These are phyloP conservation scores for Taenioides sp. DNA, from an alignment of 2,797 vertebrate genomes.

Conservation along the genomic window DNA sequence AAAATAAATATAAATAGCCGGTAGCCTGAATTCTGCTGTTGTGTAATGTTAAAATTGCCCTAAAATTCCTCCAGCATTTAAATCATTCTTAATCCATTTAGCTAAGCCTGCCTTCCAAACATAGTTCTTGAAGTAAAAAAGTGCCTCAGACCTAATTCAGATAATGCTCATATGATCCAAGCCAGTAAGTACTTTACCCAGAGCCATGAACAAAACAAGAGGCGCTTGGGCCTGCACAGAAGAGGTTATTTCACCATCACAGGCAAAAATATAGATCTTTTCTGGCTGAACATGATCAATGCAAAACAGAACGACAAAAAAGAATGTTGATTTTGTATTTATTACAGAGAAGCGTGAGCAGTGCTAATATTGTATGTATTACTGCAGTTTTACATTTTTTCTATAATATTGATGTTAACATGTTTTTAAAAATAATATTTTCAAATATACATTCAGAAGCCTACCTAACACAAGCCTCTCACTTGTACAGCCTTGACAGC, in stretches of 20 bases:
- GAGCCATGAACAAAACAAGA: conserved; percentile 36
- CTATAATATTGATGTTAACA: neutral
- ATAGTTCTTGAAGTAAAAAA: conserved; percentile 39
- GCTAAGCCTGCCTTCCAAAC: conserved; percentile 57
- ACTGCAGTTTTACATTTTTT: neutral
- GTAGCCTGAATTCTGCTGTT: conserved; percentile 3
- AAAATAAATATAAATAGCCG: too few species aligned
- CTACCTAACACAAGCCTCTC: neutral
- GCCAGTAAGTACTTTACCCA: conserved; percentile 34
- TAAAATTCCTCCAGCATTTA: conserved; percentile 43
- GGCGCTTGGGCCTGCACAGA: conserved; percentile 22
- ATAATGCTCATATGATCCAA: conserved; percentile 42
- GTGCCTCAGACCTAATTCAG: conserved; percentile 46
- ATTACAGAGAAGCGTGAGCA: neutral
- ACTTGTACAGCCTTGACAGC: neutral
- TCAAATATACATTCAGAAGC: neutral
- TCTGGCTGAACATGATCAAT: neutral
- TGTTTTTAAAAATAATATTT: too few species aligned
- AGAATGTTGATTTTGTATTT: neutral
- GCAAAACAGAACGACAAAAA: neutral
- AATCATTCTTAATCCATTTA: conserved; percentile 65
- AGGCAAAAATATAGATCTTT: neutral
- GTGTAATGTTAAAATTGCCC: conserved; percentile 24
- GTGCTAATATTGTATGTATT: neutral
- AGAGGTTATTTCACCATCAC: conserved; percentile 15